These are phyloP conservation scores for Pemphigus obesinymphae DNA, from an alignment of 1,140 invertebrate species.

Conservation along the genomic window DNA sequence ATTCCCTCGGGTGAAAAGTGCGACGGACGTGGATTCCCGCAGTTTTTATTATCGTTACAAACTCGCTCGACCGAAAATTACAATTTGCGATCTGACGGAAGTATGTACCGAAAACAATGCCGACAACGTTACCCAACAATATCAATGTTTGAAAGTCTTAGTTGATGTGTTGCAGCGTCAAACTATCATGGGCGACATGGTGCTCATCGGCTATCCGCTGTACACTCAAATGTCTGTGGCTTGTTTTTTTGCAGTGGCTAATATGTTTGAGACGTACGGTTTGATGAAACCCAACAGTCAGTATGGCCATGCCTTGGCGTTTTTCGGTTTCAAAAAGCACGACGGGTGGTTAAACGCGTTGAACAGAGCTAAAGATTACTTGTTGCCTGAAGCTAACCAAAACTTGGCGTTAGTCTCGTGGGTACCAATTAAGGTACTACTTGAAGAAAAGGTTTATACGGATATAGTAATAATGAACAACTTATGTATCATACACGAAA, in stretches of 20 bases:
- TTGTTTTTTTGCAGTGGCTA: not conserved
- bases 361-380: not conserved
- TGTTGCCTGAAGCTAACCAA: not conserved
- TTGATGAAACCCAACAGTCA: not conserved
- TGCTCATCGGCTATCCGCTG: not conserved
- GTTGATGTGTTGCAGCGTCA: not conserved
- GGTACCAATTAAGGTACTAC: not conserved
- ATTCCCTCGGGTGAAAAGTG: not conserved
- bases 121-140: not conserved
- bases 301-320: not conserved
- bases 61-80: not conserved
- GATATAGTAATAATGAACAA: not conserved
- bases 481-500: not conserved
- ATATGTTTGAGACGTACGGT: not conserved
- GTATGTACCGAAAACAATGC: not conserved
- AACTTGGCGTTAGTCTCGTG: not conserved
- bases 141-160: not conserved
- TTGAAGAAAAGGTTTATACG: not conserved
- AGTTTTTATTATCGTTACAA: not conserved
- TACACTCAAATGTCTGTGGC: constrained; percentile 2
- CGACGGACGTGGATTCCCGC: not conserved
- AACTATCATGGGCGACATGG: not conserved
- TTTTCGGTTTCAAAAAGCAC: not conserved
- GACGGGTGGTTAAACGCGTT: not conserved
- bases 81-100: constrained; percentile 5